Base-by-base conservation (phyloP, 2,888 invertebrate species). In the Spodoptera exigua region DNA sequence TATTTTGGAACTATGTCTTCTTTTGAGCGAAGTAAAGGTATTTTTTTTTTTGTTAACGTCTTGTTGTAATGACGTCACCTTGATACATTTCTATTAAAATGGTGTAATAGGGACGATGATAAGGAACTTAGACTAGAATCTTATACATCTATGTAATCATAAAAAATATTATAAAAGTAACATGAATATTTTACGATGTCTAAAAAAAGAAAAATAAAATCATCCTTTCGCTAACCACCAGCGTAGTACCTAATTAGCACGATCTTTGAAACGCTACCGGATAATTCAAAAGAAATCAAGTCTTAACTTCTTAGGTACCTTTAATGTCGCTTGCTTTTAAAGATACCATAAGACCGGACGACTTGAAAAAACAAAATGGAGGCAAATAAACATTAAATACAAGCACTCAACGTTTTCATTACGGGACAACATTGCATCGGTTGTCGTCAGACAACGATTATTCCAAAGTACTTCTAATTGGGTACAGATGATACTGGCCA, bases 341-440 rank as follows among this genome's bases (percentile, higher is more conserved):
- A 82, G 83, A 80, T 79, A 82, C 79, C 80, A 81, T 86, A 85
- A 86, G 82, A 81, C 82, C 16, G 55, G 34, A 44, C 77, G 74
- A 82, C 81, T 74, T 87, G 85, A 91, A 88, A 90, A 91, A 90
- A 90, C 82, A 83, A 88, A 91, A 85, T 89, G 86, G 85, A 89
- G 89, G 88, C 89, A 87, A 90, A 89, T 92, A 91, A 90, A 91
- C 89, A 88, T 89, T 90, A 90, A 92, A 89, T 88, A 87, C 86
- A 68, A 87, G 87, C 87, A 89, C 90, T 92, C 89, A 87, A 87
- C 86, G 85, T 91, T 92, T 92, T 93, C 91, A 92, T 93, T 92
- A 91, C 85, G 85, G 82, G 82, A 83, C 70, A 90, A 90, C 87
- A 90, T 91, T 92, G 91, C 90, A 92, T 91, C 90, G 65, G 46